phyloP scores from a whole-genome alignment of 2,797 vertebrate species.

The Tapera naevia region DNA sequence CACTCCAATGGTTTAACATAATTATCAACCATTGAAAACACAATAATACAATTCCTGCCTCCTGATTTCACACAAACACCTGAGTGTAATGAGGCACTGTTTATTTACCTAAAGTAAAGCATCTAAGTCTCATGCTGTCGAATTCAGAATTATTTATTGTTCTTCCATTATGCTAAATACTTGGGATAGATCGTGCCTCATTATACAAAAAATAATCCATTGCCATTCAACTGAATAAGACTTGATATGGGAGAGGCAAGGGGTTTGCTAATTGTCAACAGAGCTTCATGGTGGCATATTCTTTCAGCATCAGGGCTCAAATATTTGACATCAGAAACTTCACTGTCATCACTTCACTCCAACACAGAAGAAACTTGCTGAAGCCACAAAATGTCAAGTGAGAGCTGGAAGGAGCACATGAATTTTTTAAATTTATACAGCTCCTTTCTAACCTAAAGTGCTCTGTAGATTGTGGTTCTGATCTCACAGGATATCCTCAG shows the following conservation, averaged over 20 bases:
- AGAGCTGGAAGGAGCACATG: not conserved
- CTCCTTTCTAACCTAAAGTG: not conserved
- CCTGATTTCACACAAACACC: conserved; percentile 38
- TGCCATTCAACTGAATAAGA: not conserved
- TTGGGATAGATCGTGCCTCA: conserved; percentile 40
- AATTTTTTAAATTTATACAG: not conserved
- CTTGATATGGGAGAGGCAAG: not conserved
- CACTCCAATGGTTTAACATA: conserved; percentile 43
- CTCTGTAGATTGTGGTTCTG: not conserved
- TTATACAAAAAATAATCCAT: conserved; percentile 60
- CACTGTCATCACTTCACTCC: not conserved
- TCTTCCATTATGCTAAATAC: conserved; percentile 59
- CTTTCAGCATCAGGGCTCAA: not conserved
- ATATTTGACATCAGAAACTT: not conserved
- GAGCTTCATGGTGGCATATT: not conserved
- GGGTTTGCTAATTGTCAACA: not conserved
- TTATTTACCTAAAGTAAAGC: conserved; percentile 44
- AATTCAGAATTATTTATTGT: conserved; percentile 56
- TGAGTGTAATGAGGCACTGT: conserved; percentile 8
- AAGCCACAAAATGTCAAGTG: not conserved
- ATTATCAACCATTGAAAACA: conserved; percentile 50
- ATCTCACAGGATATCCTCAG: not conserved
- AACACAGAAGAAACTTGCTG: not conserved
- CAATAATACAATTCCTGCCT: not conserved
- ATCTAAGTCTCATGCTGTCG: conserved; percentile 13